A percentile compares a stretch with the other conserved stretches of the same genome.
phyloP scores from a whole-genome alignment of 2,113 vertebrate species.

The Eulemur macaco region DNA sequence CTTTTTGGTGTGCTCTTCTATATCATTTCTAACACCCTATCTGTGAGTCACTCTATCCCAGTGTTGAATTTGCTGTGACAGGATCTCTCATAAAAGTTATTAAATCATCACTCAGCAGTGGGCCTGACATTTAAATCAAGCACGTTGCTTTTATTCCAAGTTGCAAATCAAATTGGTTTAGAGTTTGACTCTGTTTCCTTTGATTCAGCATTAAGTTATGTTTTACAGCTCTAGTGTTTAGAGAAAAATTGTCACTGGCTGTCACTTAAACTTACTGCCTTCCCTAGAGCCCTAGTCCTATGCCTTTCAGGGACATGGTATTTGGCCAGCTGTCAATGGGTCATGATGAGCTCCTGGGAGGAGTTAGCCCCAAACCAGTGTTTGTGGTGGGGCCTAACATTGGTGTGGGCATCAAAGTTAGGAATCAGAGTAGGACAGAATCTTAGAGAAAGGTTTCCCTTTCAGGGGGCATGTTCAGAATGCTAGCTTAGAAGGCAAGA shows the following conservation, averaged over 20 bases:
- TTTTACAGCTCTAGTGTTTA: conserved; percentile 16
- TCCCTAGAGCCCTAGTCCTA: background rate
- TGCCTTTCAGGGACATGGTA: background rate
- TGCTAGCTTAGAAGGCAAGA: background rate
- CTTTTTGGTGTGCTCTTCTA: background rate
- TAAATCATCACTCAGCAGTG: conserved; percentile 74
- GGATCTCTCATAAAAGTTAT: conserved; percentile 66
- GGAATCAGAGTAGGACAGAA: background rate
- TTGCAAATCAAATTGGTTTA: conserved; percentile 66
- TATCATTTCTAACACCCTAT: conserved; percentile 52
- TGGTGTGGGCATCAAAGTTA: background rate
- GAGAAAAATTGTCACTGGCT: conserved; percentile 20
- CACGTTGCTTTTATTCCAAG: conserved; percentile 64
- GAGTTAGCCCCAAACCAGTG: background rate
- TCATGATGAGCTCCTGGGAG: background rate
- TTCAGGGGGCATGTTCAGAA: background rate
- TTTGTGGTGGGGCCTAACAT: background rate
- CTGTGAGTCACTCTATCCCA: conserved; percentile 65
- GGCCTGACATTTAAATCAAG: conserved; percentile 74
- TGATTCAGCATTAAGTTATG: conserved; percentile 49
- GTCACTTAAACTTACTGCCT: background rate
- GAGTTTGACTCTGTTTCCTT: conserved; percentile 61
- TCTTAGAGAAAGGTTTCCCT: background rate
- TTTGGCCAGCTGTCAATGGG: background rate
- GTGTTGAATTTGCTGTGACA: conserved; percentile 62